Conservation (phyloP, 2,888 invertebrate species). For the Osmoderma eremita region DNA sequence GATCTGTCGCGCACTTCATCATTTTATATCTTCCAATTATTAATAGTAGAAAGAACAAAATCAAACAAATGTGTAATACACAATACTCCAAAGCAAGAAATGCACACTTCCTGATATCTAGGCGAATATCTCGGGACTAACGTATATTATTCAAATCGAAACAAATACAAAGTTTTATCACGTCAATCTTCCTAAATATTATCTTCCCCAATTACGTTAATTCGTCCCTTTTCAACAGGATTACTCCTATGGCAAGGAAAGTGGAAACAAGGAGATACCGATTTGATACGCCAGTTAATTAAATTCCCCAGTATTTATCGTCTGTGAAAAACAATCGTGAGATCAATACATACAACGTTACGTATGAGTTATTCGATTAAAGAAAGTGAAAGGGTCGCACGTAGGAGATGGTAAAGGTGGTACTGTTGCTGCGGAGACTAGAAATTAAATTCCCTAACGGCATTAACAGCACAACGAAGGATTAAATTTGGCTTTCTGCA, state of each 20-base stretch:
- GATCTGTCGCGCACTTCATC: too few relatives aligned
- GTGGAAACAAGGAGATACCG: not conserved
- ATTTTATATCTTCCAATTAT: too few relatives aligned
- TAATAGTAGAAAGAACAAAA: too few relatives aligned
- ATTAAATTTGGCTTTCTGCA: constrained; percentile 15
- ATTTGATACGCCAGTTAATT: constrained; percentile 15
- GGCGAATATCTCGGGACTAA: too few relatives aligned
- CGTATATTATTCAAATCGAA: too few relatives aligned
- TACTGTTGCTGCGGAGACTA: not conserved
- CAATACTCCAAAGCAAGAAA: too few relatives aligned
- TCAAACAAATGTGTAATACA: too few relatives aligned
- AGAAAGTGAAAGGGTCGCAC: not conserved
- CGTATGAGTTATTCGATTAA: constrained; percentile 21
- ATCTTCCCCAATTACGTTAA: constrained; percentile 7
- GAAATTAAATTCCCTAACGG: not conserved
- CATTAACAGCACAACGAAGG: constrained; percentile 4
- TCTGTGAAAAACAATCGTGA: constrained; percentile 7
- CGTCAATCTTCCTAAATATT: not conserved
- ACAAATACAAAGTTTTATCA: too few relatives aligned
- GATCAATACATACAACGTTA: constrained; percentile 6
- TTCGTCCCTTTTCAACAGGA: not conserved
- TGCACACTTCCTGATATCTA: too few relatives aligned
- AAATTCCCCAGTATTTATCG: constrained; percentile 18
- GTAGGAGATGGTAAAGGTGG: constrained; percentile 3
- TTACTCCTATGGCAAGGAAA: not conserved